phyloP scores from a whole-genome alignment of 2,888 invertebrate species.

The Podabrus alpinus region DNA sequence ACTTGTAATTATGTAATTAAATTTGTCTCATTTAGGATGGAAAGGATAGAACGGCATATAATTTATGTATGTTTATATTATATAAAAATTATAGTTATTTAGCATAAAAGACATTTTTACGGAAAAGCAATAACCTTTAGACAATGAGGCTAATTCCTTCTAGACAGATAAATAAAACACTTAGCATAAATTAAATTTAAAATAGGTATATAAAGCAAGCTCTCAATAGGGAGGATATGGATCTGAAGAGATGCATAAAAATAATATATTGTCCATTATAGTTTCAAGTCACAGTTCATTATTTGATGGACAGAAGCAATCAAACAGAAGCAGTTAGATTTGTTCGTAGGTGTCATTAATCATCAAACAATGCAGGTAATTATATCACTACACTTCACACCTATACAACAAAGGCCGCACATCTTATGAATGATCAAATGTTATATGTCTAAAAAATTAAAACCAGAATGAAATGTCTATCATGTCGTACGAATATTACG shows the following conservation, averaged over 20 bases:
- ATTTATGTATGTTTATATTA: slow-evolving; percentile 3
- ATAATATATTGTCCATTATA: background rate
- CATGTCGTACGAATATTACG: slow-evolving; percentile 4
- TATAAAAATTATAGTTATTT: background rate
- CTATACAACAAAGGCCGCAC: slow-evolving; percentile 34
- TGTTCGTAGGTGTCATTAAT: slow-evolving; percentile 52
- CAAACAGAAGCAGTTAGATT: slow-evolving; percentile 54
- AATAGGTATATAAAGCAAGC: background rate
- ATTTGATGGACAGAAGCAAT: slow-evolving; percentile 50
- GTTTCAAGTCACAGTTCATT: slow-evolving; percentile 49
- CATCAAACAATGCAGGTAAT: slow-evolving; percentile 55
- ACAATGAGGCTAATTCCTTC: background rate
- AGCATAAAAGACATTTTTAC: background rate
- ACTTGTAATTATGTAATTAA: slow-evolving; percentile 25
- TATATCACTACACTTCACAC: slow-evolving; percentile 52
- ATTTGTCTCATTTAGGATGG: slow-evolving; percentile 3
- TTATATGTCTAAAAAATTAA: slow-evolving; percentile 1
- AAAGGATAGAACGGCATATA: background rate
- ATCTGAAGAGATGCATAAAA: background rate
- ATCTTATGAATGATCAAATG: slow-evolving; percentile 21
- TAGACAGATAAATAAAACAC: background rate
- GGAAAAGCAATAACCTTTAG: background rate
- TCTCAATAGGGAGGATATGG: background rate
- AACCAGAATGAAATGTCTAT: slow-evolving; percentile 15
- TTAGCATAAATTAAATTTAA: slow-evolving; percentile 3